phyloP scores from a whole-genome alignment of 2,797 vertebrate genomes.

The Chelon labrosus region DNA sequence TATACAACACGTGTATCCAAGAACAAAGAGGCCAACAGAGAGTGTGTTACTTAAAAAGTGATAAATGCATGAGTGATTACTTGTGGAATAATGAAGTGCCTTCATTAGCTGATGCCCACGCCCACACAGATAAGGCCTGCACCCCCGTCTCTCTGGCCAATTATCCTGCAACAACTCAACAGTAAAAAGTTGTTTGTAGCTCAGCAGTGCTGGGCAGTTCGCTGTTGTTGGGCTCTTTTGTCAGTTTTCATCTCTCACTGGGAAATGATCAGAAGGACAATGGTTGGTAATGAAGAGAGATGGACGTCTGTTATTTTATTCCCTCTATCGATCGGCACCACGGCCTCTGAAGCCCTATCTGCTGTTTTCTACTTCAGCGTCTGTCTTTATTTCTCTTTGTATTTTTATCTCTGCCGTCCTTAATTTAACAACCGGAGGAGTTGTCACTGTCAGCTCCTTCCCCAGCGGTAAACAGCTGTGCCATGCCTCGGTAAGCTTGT shows the following conservation, averaged over 20 bases:
- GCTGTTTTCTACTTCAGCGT: background rate
- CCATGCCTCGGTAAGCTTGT: conserved; percentile 40
- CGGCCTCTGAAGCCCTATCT: background rate
- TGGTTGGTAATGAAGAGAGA: conserved; percentile 66
- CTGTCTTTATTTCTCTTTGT: conserved; percentile 5
- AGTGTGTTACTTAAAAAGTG: too few species aligned
- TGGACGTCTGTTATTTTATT: conserved; percentile 41
- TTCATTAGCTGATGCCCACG: conserved; percentile 31
- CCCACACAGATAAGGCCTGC: conserved; percentile 8
- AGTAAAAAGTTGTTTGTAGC: conserved; percentile 64
- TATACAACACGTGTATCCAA: too few species aligned
- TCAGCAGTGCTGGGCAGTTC: conserved; percentile 35
- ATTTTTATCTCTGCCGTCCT: conserved; percentile 6
- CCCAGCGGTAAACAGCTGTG: conserved; percentile 11
- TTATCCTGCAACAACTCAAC: conserved; percentile 71
- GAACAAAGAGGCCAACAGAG: too few species aligned
- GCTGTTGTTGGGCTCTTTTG: conserved; percentile 7
- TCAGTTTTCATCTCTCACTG: conserved; percentile 1
- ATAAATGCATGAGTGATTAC: conserved; percentile 43
- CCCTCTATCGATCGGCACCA: conserved; percentile 40
- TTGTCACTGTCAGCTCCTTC: conserved; percentile 9
- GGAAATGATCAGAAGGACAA: conserved; percentile 44
- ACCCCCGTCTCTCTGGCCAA: conserved; percentile 47
- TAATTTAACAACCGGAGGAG: conserved; percentile 11
- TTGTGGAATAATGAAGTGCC: conserved; percentile 60